A percentile compares a stretch with the other conserved stretches of the same genome.
phyloP scores from a whole-genome alignment of 92 coral and sea anemone genomes.

The Plumapathes pennacea region DNA sequence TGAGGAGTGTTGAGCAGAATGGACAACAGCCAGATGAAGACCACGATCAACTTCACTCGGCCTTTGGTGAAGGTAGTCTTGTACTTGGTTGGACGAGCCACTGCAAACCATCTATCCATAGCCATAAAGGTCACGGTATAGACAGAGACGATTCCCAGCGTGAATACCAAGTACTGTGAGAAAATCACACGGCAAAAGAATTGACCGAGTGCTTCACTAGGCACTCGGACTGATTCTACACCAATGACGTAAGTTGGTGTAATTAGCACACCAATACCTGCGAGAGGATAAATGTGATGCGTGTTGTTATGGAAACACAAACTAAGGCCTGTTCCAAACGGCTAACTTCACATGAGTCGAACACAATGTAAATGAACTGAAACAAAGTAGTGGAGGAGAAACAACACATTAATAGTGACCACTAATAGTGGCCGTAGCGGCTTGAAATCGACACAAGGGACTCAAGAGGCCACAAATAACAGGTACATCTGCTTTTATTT shows the following conservation, averaged over 20 bases:
- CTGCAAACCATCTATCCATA: conserved; percentile 87
- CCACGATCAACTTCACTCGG: conserved; percentile 56
- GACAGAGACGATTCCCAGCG: conserved; percentile 88
- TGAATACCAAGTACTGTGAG: conserved; percentile 85
- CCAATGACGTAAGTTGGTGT: conserved; percentile 79
- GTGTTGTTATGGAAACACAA: too few relatives aligned
- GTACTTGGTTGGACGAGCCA: conserved; percentile 75
- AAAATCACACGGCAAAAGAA: conserved; percentile 72
- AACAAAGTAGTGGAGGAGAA: too few relatives aligned
- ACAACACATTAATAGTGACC: too few relatives aligned
- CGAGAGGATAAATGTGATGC: background rate
- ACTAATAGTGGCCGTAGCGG: too few relatives aligned
- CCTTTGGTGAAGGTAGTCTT: conserved; percentile 54
- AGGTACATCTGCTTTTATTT: too few relatives aligned
- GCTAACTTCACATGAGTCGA: too few relatives aligned
- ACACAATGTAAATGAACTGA: too few relatives aligned
- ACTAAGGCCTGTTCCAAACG: too few relatives aligned
- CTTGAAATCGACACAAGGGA: too few relatives aligned
- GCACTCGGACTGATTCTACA: conserved; percentile 42
- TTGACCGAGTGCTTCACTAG: conserved; percentile 66
- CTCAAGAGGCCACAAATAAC: too few relatives aligned
- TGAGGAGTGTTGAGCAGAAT: conserved; percentile 84
- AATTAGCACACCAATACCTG: conserved; percentile 68
- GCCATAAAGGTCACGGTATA: conserved; percentile 84
- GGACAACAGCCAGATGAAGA: conserved; percentile 61